phyloP scores from a whole-genome alignment of 2,113 vertebrate genomes.

The Malurus alboscapulatus region DNA sequence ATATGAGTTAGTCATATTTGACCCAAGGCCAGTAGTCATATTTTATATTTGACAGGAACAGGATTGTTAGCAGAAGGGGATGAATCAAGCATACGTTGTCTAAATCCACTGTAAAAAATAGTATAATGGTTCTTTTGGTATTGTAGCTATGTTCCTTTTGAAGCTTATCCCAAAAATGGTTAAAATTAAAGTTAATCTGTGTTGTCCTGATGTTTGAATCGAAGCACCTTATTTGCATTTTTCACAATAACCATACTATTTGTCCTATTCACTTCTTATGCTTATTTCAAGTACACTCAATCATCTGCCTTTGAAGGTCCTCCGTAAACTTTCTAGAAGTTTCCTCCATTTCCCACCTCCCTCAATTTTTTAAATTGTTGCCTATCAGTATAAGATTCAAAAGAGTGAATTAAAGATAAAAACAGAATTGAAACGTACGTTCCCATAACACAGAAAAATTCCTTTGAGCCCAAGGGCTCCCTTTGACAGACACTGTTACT shows the following conservation, averaged over 20 bases:
- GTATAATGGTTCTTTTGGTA: background rate
- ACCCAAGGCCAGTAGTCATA: background rate
- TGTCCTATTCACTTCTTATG: background rate
- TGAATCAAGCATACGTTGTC: background rate
- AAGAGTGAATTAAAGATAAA: background rate
- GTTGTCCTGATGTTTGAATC: background rate
- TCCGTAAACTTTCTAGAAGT: background rate
- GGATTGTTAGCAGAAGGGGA: background rate
- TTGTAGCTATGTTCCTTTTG: background rate
- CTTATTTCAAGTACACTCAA: background rate
- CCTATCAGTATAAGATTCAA: background rate
- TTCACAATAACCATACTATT: background rate
- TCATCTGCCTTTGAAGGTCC: background rate
- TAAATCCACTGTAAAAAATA: background rate
- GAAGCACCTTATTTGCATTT: background rate
- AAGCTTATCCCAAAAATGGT: background rate
- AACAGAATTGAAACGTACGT: background rate
- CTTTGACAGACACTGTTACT: background rate
- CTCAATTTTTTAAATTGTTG: background rate
- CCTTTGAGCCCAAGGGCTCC: background rate
- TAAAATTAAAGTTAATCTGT: background rate
- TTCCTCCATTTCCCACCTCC: background rate
- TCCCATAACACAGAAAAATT: background rate
- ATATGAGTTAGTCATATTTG: slow-evolving; percentile 15
- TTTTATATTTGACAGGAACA: background rate